phyloP scores from a whole-genome alignment of 2,888 invertebrate species.

The Zygaena filipendulae region DNA sequence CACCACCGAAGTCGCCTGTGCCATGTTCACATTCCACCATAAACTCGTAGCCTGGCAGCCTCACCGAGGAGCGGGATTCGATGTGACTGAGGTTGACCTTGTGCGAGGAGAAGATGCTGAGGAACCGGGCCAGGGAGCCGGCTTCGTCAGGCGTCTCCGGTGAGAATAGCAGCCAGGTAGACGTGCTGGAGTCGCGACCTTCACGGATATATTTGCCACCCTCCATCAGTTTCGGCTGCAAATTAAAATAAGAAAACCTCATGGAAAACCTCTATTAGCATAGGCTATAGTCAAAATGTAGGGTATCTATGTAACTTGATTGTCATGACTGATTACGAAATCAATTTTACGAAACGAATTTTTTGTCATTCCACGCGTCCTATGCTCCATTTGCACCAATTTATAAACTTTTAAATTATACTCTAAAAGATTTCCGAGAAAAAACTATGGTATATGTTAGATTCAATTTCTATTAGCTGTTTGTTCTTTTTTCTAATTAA shows the following conservation, averaged over 20 bases:
- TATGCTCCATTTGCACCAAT: no score
- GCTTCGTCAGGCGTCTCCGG: conserved; percentile 82
- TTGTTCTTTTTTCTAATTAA: no score
- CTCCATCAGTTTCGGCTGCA: conserved; percentile 81
- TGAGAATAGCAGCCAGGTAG: conserved; percentile 88
- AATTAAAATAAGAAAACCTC: conserved; percentile 11
- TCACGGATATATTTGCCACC: conserved; percentile 88
- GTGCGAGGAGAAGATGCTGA: conserved; percentile 87
- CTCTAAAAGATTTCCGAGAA: no score
- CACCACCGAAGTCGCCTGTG: conserved; percentile 78
- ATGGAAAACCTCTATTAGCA: not conserved
- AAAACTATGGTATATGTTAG: no score
- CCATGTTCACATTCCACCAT: conserved; percentile 91
- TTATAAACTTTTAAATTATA: no score
- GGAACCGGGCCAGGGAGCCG: conserved; percentile 88
- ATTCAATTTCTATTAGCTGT: no score
- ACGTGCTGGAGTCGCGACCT: conserved; percentile 78
- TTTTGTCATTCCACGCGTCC: no score
- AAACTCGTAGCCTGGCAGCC: conserved; percentile 89
- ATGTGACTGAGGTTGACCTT: conserved; percentile 91
- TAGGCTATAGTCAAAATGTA: no score
- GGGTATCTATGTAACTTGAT: no score
- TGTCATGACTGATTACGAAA: no score
- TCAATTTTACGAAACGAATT: no score
- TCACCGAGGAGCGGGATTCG: conserved; percentile 88